Evolutionary conservation across 2,113 vertebrate species (phyloP).

Genomic region (Colossoma macropomum): DNA sequence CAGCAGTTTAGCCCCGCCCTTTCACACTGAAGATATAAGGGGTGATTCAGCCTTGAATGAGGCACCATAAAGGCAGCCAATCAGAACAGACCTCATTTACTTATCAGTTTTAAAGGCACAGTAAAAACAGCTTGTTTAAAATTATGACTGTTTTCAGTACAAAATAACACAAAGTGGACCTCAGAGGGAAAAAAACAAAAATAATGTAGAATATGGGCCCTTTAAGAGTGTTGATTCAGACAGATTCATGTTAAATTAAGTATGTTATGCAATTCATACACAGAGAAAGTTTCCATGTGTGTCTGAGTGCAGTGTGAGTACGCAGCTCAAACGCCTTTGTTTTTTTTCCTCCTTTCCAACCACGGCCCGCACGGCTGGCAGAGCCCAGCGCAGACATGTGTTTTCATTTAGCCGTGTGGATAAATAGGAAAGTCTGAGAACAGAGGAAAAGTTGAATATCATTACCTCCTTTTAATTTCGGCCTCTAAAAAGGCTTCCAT

Average conservation of each 20-base stretch:
- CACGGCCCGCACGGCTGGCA: slow-evolving; percentile 39
- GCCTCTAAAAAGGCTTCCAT: slow-evolving; percentile 20
- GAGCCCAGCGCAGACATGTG: slow-evolving; percentile 45
- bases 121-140: too few species aligned
- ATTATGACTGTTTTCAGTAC: too few species aligned
- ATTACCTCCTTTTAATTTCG: slow-evolving; percentile 47
- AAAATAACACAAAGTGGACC: too few species aligned
- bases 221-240: too few species aligned
- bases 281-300: not conserved
- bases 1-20: too few species aligned
- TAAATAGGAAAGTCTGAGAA: slow-evolving; percentile 56
- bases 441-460: slow-evolving; percentile 41
- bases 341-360: not conserved
- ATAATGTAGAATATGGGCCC: too few species aligned
- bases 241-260: not conserved
- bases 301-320: slow-evolving; percentile 6
- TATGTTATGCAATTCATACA: slow-evolving; percentile 11
- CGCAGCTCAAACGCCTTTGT: slow-evolving; percentile 22
- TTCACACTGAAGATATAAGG: too few species aligned
- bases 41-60: too few species aligned
- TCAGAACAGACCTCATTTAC: too few species aligned
- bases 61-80: too few species aligned
- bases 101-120: too few species aligned
- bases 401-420: slow-evolving; percentile 51
- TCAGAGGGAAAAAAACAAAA: too few species aligned